phyloP scores from a whole-genome alignment of 2,888 invertebrate genomes.

The Dicycla oo region DNA sequence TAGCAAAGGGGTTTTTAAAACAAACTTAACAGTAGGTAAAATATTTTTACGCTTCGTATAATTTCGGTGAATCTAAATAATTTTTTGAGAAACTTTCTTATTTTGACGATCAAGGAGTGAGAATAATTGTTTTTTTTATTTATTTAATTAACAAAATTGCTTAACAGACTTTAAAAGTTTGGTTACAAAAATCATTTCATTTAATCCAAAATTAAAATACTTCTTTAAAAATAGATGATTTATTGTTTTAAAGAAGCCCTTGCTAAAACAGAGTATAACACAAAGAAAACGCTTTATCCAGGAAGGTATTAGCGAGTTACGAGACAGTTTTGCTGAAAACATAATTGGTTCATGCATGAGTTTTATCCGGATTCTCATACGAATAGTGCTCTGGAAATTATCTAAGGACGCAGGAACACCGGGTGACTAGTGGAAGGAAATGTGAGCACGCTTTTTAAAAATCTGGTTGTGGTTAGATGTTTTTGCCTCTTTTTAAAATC shows the following conservation, averaged over 20 bases:
- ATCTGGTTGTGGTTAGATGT: neutral
- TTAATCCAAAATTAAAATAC: no score
- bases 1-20: slow-evolving; percentile 10
- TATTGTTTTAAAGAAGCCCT: neutral
- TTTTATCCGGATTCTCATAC: slow-evolving; percentile 20
- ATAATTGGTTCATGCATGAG: slow-evolving; percentile 20
- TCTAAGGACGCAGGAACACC: neutral
- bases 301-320: slow-evolving; percentile 1
- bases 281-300: neutral
- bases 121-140: neutral
- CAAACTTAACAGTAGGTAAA: neutral
- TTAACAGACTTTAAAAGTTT: neutral
- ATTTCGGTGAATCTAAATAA: neutral
- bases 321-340: slow-evolving; percentile 5
- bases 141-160: neutral
- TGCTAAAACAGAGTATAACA: neutral
- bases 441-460: neutral
- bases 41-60: slow-evolving; percentile 1
- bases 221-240: neutral
- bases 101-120: neutral
- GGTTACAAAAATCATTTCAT: neutral
- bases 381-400: neutral
- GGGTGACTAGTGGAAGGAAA: neutral
- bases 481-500: neutral
- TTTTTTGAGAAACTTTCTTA: neutral